Evolutionary conservation across 1,140 invertebrate genomes (phyloP), one percentile per base, ranked within the genome.

Genomic region (Gryon sp.): DNA sequence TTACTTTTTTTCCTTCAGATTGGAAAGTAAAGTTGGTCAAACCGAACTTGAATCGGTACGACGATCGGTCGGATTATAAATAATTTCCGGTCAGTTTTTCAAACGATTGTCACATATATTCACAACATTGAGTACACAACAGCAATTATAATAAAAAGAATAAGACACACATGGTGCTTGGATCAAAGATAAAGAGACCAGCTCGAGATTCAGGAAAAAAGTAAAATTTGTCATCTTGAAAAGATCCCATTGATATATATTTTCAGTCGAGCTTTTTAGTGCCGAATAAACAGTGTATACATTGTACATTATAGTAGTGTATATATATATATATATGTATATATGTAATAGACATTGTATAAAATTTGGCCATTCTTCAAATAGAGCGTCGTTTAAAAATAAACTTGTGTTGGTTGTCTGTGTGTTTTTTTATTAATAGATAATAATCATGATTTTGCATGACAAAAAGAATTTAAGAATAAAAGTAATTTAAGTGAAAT

Each of bases 271-370:
- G 41, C 24, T 45, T 66, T 65, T 59, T 60, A 19, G 48, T 57
- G 30, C 11, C 32, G 55, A 72, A 62, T 62, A 28, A 72, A 53
- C 55, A 34, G 46, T n/a, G 30, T 24, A 38, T 40, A 48, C 36
- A 60, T 66, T 68, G 55, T 48, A 22, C 28, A 12, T 19, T 24
- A 65, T 52, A 41, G 43, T 20, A 16, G 41, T 50, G 57, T n/a
- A n/a, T n/a, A n/a, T n/a, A n/a, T n/a, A n/a, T n/a, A n/a, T n/a
- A n/a, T n/a, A n/a, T n/a, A n/a, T n/a, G n/a, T n/a, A n/a, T n/a
- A n/a, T n/a, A n/a, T n/a, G n/a, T 69, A 57, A 76, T 76, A 59
- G 50, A 76, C 65, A 76, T 70, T 76, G 73, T 76, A 76, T 76
- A 69, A 65, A 76, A 70, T 65, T 66, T 76, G 66, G 74, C 65